These are phyloP conservation scores for Pecten maximus DNA, from an alignment of 2,888 invertebrate genomes.

Conservation along the genomic window DNA sequence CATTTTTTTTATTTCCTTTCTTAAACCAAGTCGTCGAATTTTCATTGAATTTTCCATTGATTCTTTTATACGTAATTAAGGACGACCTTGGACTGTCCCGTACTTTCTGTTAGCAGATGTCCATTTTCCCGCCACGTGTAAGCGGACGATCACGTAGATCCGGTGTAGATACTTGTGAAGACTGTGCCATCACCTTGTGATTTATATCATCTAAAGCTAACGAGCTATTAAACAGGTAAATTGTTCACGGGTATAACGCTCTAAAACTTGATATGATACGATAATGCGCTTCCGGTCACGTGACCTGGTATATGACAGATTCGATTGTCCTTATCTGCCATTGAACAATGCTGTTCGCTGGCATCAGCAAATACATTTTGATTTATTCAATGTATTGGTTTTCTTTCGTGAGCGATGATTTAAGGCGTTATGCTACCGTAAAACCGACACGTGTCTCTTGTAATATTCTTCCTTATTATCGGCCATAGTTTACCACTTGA, in stretches of 20 bases:
- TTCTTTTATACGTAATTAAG: neutral
- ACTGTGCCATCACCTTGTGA: neutral
- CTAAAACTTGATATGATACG: neutral
- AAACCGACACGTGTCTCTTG: neutral
- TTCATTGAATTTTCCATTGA: neutral
- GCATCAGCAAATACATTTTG: neutral
- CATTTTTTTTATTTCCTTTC: neutral
- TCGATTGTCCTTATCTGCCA: conserved; percentile 9
- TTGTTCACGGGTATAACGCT: neutral
- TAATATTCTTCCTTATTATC: too few relatives aligned
- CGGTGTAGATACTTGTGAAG: neutral
- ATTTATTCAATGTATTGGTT: neutral
- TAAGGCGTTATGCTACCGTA: neutral
- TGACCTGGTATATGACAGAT: neutral
- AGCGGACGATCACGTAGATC: conserved; percentile 11
- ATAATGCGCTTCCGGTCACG: neutral
- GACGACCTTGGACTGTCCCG: neutral
- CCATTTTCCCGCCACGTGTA: conserved; percentile 27
- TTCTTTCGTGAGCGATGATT: neutral
- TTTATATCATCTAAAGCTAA: neutral
- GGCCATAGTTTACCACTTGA: too few relatives aligned
- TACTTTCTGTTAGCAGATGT: conserved; percentile 9
- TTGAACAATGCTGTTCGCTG: neutral
- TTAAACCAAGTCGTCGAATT: neutral
- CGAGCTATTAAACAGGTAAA: conserved; percentile 20